Evolutionary conservation across 53 echinoderm and acorn worm species (phyloP), one percentile per base, ranked within the genome.

Genomic region (Echinometra lucunter): DNA sequence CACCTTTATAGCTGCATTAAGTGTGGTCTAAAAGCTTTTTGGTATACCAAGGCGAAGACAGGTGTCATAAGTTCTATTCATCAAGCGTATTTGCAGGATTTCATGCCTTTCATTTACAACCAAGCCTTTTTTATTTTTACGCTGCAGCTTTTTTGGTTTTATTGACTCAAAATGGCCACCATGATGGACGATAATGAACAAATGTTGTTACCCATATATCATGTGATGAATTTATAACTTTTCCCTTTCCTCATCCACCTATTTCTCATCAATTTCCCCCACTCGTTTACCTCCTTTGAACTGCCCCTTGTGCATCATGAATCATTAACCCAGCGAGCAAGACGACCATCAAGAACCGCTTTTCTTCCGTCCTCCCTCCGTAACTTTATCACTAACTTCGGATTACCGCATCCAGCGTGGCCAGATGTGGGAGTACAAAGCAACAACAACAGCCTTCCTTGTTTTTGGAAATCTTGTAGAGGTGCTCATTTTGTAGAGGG

Each of bases 171-270:
- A 81, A 47, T 49, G 85, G 49, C 37, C 28, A 2, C 45, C 12
- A n/a, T 47, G 85, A 85, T 85, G 49, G 85, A 85, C 49, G 85
- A 49, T 85, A 49, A 85, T 85, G 85, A 85, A 85, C 45, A 85
- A 85, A 85, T 85, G 85, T 85, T 45, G 45, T 85, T 85, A 19
- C 44, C 49, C 85, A 85, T 45, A 85, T 85, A 85, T 28, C 85
- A 85, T 47, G 49, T 49, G 85, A 85, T 85, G 49, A 85, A 85
- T 85, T 85, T 85, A 85, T 85, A 85, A 85, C 85, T 19, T 49
- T 85, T 49, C 49, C 27, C n/a, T 49, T n/a, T 83, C 17, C 47
- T 23, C 83, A 13, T 83, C 23, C 80, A 4, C 15, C 38, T 44
- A 80, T 72, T 72, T 35, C 72, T 72, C 72, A 72, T 72, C 72